phyloP scores from a whole-genome alignment of 2,888 invertebrate genomes.

The Dorcus parallelipipedus region DNA sequence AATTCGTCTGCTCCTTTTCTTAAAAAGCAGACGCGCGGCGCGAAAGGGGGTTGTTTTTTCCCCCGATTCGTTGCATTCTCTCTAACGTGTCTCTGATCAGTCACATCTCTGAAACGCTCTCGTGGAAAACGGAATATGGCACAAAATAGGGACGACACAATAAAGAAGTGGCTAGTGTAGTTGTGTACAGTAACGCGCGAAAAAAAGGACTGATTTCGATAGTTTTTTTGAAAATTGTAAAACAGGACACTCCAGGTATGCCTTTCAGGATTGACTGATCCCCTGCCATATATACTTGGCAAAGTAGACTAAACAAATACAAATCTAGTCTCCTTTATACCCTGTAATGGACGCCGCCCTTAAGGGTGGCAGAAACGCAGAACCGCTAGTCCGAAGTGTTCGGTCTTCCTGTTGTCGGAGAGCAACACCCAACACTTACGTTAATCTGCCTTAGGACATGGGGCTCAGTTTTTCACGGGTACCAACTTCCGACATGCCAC shows the following conservation, averaged over 20 bases:
- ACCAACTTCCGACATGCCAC: slow-evolving; percentile 48
- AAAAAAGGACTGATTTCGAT: neutral
- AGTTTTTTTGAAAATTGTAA: neutral
- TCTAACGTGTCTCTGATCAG: slow-evolving; percentile 20
- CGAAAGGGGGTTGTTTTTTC: neutral
- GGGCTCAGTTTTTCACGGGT: slow-evolving; percentile 57
- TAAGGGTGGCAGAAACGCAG: slow-evolving; percentile 7
- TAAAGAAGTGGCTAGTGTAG: neutral
- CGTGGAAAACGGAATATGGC: slow-evolving; percentile 19
- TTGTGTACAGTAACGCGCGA: neutral
- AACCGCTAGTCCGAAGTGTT: slow-evolving; percentile 29
- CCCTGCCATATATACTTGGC: slow-evolving; percentile 17
- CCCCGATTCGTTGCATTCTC: neutral
- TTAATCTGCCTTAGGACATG: slow-evolving; percentile 52
- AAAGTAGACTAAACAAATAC: slow-evolving; percentile 33
- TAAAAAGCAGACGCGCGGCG: too few relatives aligned
- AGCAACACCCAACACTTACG: slow-evolving; percentile 43
- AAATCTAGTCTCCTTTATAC: slow-evolving; percentile 33
- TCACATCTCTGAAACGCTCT: slow-evolving; percentile 29
- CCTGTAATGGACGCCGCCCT: slow-evolving; percentile 19
- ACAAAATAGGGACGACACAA: slow-evolving; percentile 6
- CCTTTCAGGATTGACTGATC: slow-evolving; percentile 35
- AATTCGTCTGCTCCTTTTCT: too few relatives aligned
- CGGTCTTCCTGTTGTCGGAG: slow-evolving; percentile 40
- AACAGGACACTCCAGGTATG: slow-evolving; percentile 11